Evolutionary conservation across 2,888 invertebrate species (phyloP), one percentile per base, ranked within the genome.

Genomic region (Apomyelois bistriatella): DNA sequence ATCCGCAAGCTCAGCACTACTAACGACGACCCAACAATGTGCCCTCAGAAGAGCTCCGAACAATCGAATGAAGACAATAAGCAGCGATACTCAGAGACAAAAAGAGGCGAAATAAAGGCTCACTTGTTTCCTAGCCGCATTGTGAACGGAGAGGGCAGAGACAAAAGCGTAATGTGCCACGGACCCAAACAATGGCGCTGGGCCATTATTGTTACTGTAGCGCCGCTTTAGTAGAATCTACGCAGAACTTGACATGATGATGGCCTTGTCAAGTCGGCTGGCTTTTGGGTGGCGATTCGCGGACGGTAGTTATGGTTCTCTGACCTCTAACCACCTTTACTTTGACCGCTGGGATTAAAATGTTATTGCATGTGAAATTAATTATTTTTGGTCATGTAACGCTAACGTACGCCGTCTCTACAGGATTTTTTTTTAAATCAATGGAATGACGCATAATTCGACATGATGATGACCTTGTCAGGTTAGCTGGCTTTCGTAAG

Each of bases 31-130:
- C 85, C 86, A 89, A 90, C 90, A 90, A 90, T 90, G 87, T 86
- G 84, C 90, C 88, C 87, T 88, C 83, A 85, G 88, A 88, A 88
- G 89, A 90, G 89, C 85, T 79, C 83, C 87, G 90, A 90, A 91
- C 91, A 91, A 91, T 91, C 91, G 90, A 90, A 90, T 90, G 91
- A 90, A 91, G 90, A 91, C 91, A 91, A 91, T 91, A 90, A 90
- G 88, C 90, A 90, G 88, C 90, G 91, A 90, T 90, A 91, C 90
- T 91, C 90, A 85, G 90, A 90, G 90, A 91, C 91, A 91, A 91
- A 91, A 91, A 91, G 90, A 89, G 87, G 88, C 90, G 89, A 90
- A 91, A 90, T 90, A 91, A 90, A 91, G 90, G 90, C 90, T 90
- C 90, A 90, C 90, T 90, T 90, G 90, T 90, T 90, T 90, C 89